phyloP scores from a whole-genome alignment of 2,113 vertebrate genomes.

The Stegastes partitus region DNA sequence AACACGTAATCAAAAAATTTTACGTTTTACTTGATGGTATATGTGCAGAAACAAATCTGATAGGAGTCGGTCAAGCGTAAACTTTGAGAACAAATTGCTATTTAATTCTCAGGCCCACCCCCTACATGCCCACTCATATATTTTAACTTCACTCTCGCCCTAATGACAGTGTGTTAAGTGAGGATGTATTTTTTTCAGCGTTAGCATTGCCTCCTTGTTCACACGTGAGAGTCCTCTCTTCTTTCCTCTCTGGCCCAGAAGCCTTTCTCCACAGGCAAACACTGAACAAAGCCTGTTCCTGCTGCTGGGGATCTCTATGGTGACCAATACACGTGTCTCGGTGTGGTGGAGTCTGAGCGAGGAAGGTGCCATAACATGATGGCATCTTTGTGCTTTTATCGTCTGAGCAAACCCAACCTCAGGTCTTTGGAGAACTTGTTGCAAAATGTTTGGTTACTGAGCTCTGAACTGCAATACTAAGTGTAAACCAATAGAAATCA shows the following conservation, averaged over 20 bases:
- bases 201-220: constrained; percentile 54
- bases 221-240: constrained; percentile 68
- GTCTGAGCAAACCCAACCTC: not conserved
- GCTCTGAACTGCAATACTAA: not conserved
- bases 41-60: no score
- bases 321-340: constrained; percentile 40
- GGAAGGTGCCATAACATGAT: constrained; percentile 56
- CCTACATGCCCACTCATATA: not conserved
- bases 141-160: not conserved
- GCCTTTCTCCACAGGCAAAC: constrained; percentile 63
- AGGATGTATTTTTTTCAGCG: constrained; percentile 62
- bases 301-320: constrained; percentile 69
- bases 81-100: constrained; percentile 14
- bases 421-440: constrained; percentile 1
- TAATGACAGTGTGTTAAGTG: constrained; percentile 15
- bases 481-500: not conserved
- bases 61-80: no score
- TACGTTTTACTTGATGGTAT: no score
- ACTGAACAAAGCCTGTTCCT: constrained; percentile 73
- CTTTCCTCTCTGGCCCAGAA: constrained; percentile 54
- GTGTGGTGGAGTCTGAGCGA: constrained; percentile 20
- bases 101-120: constrained; percentile 22
- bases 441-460: constrained; percentile 8
- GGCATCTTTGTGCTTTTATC: constrained; percentile 45
- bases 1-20: no score